A percentile compares a stretch with the other conserved stretches of the same genome.
phyloP scores from a whole-genome alignment of 2,113 vertebrate genomes.

The Phocoena sinus region DNA sequence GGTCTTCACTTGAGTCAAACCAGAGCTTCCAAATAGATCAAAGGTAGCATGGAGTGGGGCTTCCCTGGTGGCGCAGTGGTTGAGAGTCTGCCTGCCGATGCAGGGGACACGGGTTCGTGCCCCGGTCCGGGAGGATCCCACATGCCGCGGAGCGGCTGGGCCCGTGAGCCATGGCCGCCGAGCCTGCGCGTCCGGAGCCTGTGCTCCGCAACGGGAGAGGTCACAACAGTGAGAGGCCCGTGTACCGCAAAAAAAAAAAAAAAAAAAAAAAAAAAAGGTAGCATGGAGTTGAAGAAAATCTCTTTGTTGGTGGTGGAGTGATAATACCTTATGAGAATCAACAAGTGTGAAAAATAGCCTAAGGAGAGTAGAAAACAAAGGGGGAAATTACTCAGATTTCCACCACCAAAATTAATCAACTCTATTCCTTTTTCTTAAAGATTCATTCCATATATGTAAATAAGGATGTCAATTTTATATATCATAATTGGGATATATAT shows the following conservation, averaged over 20 bases:
- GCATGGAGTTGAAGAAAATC: not conserved
- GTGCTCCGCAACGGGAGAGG: no score
- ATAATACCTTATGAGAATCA: not conserved
- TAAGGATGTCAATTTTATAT: not conserved
- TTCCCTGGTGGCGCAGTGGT: no score
- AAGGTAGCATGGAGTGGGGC: not conserved
- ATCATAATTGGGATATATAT: not conserved
- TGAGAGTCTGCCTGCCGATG: no score
- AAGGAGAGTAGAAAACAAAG: not conserved
- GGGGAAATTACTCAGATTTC: not conserved
- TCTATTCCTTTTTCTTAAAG: not conserved
- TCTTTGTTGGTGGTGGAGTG: not conserved
- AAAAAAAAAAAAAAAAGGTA: no score
- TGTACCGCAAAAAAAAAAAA: no score
- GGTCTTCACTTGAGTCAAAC: not conserved
- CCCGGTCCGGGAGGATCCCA: no score
- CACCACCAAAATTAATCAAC: not conserved
- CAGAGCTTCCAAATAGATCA: constrained; percentile 6
- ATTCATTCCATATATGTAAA: not conserved
- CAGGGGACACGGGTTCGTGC: no score
- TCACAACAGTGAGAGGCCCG: no score
- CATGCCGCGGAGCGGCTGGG: no score
- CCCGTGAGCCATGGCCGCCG: no score
- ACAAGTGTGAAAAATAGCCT: not conserved
- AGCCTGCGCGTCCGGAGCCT: no score